These are phyloP conservation scores for Stratiomys singularior DNA, from an alignment of 2,888 invertebrate genomes.

Conservation along the genomic window DNA sequence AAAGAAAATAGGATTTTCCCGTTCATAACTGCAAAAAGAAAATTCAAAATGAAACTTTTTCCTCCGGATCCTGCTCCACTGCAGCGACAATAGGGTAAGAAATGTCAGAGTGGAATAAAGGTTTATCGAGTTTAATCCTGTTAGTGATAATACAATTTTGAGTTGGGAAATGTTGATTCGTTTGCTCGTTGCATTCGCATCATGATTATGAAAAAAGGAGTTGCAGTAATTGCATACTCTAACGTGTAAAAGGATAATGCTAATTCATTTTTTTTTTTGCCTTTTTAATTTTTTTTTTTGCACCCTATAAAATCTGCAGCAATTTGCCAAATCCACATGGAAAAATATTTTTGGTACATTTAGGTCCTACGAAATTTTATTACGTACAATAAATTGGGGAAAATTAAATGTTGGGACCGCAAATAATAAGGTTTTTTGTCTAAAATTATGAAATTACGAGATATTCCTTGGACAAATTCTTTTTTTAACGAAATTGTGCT, in stretches of 20 bases:
- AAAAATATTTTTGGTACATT: no score
- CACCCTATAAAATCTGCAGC: no score
- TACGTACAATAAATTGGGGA: no score
- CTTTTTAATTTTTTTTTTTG: not conserved
- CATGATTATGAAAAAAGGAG: not conserved
- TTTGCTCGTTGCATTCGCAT: no score
- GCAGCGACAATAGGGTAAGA: not conserved
- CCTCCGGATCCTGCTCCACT: not conserved
- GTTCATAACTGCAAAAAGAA: slow-evolving; percentile 7
- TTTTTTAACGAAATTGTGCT: no score
- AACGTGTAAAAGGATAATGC: not conserved
- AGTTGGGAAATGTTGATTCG: not conserved
- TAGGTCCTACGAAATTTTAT: no score
- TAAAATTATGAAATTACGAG: no score
- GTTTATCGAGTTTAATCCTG: slow-evolving; percentile 21
- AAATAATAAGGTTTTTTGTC: no score
- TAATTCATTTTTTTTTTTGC: not conserved
- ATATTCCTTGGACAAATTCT: no score
- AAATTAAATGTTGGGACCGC: no score
- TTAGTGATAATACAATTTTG: slow-evolving; percentile 31
- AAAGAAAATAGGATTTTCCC: slow-evolving; percentile 31
- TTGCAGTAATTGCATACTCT: not conserved
- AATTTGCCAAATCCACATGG: no score
- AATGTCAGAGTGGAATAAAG: not conserved
- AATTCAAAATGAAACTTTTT: slow-evolving; percentile 18